Conservation (phyloP, 2,113 vertebrate genomes). For the Tetrao urogallus region DNA sequence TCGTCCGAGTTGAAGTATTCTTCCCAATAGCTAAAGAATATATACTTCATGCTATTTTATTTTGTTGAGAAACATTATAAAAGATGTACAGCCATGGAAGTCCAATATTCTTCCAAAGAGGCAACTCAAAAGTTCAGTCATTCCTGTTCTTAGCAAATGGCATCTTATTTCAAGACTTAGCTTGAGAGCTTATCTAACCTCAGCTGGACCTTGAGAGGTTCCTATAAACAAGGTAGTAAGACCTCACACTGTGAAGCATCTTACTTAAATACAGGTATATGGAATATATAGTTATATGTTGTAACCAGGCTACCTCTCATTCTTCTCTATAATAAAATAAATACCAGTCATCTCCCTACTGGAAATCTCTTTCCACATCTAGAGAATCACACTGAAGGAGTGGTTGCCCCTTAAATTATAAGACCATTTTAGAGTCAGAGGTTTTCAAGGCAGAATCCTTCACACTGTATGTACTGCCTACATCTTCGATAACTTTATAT, state of each 20-base stretch:
- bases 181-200: background rate
- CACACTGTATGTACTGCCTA: background rate
- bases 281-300: background rate
- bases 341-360: background rate
- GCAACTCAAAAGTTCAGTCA: background rate
- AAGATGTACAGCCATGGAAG: background rate
- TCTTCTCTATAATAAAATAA: conserved; percentile 23
- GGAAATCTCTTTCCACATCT: background rate
- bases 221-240: background rate
- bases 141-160: background rate
- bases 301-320: background rate
- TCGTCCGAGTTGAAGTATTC: background rate
- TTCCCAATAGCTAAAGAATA: background rate
- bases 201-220: background rate
- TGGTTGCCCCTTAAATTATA: background rate
- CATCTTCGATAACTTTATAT: background rate
- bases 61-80: background rate
- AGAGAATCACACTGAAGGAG: background rate
- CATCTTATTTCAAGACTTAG: background rate
- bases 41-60: background rate
- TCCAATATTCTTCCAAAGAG: background rate
- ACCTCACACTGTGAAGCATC: background rate
- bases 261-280: conserved; percentile 6
- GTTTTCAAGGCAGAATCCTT: background rate
- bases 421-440: background rate